Evolutionary conservation across 2,888 invertebrate genomes (phyloP), one percentile per base, ranked within the genome.

Genomic region (Cremastinae sp.): DNA sequence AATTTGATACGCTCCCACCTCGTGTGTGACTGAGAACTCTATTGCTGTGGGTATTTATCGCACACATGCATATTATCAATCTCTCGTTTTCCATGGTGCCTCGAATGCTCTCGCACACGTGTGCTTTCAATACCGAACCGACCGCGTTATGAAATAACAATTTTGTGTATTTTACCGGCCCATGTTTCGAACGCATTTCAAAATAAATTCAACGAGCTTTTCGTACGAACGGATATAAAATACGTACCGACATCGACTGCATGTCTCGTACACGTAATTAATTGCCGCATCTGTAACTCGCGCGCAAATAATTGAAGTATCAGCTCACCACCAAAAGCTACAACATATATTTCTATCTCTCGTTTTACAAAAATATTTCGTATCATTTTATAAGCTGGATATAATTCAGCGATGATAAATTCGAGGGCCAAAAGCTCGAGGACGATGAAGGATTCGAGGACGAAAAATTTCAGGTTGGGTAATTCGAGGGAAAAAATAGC

Each of bases 261-360:
- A 39, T 35, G 45, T 20, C 59, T 28, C 61, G 53, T 65, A 59
- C 69, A 73, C 76, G 76, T 76, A 73, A 76, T 76, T 76, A 76
- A 76, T 76, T 69, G 76, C 73, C 69, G 73, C 76, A 76, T 76
- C 76, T 69, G 76, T 76, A 76, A 76, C 76, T 73, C 76, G 69
- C 76, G 59, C 71, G 51, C 62, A 56, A 73, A 76, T 76, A 73
- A 76, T 76, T 76, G 59, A 73, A 73, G 76, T 65, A 73, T 76
- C 73, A 73, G 73, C 73, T 69, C 69, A 47, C 55, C 73, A n/a
- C n/a, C n/a, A n/a, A n/a, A n/a, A n/a, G n/a, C n/a, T n/a, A n/a
- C n/a, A n/a, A n/a, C n/a, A n/a, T n/a, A n/a, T n/a, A n/a, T n/a
- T n/a, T n/a, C n/a, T n/a, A n/a, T n/a, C n/a, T n/a, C n/a, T n/a